phyloP scores from a whole-genome alignment of 2,888 invertebrate species.

The Idaea straminata region DNA sequence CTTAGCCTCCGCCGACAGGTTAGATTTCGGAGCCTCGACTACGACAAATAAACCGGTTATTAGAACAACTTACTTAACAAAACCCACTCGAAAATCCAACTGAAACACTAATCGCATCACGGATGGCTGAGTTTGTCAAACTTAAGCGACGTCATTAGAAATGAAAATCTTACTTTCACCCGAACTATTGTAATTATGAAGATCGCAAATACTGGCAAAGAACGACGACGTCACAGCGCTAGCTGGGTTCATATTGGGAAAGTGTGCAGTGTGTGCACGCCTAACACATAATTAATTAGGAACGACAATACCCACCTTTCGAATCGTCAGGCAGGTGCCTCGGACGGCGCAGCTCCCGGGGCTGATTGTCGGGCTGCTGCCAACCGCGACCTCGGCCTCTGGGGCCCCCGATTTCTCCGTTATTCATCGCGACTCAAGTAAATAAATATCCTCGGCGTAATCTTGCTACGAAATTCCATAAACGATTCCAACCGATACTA shows the following conservation, averaged over 20 bases:
- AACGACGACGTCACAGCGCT: conserved; percentile 53
- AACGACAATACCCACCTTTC: conserved; percentile 47
- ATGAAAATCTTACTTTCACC: conserved; percentile 76
- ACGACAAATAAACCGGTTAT: conserved; percentile 21
- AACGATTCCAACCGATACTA: conserved; percentile 38
- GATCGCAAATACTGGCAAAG: conserved; percentile 51
- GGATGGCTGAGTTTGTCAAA: conserved; percentile 55
- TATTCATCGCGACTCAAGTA: conserved; percentile 61
- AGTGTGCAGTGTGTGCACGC: conserved; percentile 26
- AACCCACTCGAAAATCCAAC: conserved; percentile 7
- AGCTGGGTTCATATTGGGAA: conserved; percentile 41
- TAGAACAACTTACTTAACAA: conserved; percentile 12
- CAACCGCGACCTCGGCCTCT: conserved; percentile 77
- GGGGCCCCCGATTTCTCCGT: conserved; percentile 74
- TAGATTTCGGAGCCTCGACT: conserved; percentile 68
- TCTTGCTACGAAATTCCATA: conserved; percentile 60
- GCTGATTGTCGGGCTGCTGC: conserved; percentile 70
- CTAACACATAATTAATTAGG: not conserved
- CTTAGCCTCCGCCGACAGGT: conserved; percentile 79
- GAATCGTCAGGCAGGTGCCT: conserved; percentile 57
- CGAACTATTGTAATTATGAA: conserved; percentile 56
- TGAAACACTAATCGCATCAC: conserved; percentile 35
- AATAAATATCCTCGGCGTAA: conserved; percentile 29
- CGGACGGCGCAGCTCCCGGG: conserved; percentile 72
- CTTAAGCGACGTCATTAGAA: conserved; percentile 68